Evolutionary conservation across 2,113 vertebrate species (phyloP), one percentile per base, ranked within the genome.

Genomic region (Vombatus ursinus): DNA sequence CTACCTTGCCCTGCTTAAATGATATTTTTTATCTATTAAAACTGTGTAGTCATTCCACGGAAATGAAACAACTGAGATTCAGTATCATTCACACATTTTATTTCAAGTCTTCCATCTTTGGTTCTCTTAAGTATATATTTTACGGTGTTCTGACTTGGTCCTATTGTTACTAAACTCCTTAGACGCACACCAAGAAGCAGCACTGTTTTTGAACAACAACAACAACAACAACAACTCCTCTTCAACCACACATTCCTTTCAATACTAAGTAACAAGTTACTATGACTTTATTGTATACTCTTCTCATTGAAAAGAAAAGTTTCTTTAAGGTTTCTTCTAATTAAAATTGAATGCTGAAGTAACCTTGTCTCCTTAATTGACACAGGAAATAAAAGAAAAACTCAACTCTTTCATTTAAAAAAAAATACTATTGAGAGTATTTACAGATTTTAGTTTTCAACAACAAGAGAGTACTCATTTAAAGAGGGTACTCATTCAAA

Each of bases 1-100:
- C 93, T 96, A 94, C 44, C 19, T 50, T 44, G 16, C n/a, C n/a
- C n/a, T 44, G 54, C 37, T 44, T 22, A 44, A 94, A 77, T 51
- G 90, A 93, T 92, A 11, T 92, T 91, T 23, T 31, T 61, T 48
- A 37, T 95, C 49, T 93, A 94, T 44, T 84, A 84, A 84, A 84
- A n/a, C 16, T 84, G n/a, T 84, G n/a, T 44, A 44, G 68, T 84
- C 68, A 84, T 84, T 44, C n/a, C 37, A 84, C 3, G 6, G 68
- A 44, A 84, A 84, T 22, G 14, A 84, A 44, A 84, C 68, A 84
- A 84, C 22, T 84, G 37, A 84, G 68, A 44, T 14, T n/a, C 68
- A 84, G n/a, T 19, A 84, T 44, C 19, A 22, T 44, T 19, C n/a
- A 84, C 44, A n/a, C 68, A 44, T 84, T 84, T 84, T 84, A 44